Evolutionary conservation across 2,797 vertebrate species (phyloP).

Genomic region (Benthosema pterotum): DNA sequence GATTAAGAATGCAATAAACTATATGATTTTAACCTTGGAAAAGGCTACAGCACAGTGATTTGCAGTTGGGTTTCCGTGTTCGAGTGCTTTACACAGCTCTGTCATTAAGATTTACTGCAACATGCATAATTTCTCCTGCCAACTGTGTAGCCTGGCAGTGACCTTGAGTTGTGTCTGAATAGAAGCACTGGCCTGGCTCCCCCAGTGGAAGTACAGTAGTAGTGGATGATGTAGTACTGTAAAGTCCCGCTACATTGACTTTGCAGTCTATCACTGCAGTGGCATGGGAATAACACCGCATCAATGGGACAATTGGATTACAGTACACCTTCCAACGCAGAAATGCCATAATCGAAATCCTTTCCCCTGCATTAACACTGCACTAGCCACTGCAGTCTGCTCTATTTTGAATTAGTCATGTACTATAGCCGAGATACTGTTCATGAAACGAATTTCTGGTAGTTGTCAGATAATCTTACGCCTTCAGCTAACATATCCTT

Average conservation of each 20-base stretch:
- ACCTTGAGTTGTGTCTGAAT: slow-evolving; percentile 58
- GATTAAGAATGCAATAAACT: not conserved
- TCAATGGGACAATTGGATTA: not conserved
- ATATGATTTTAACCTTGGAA: slow-evolving; percentile 2
- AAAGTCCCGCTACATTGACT: slow-evolving; percentile 4
- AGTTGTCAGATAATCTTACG: no score
- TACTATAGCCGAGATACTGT: no score
- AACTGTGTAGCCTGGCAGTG: slow-evolving; percentile 41
- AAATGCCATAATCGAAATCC: not conserved
- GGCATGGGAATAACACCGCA: slow-evolving; percentile 10
- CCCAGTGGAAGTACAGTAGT: slow-evolving; percentile 25
- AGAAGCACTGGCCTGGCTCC: slow-evolving; percentile 17
- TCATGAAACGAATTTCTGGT: no score
- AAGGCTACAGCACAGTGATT: slow-evolving; percentile 44
- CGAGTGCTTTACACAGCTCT: slow-evolving; percentile 42
- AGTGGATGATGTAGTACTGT: slow-evolving; percentile 14
- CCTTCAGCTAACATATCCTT: not conserved
- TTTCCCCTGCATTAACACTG: slow-evolving; percentile 18
- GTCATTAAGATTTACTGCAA: slow-evolving; percentile 62
- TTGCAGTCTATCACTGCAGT: slow-evolving; percentile 13
- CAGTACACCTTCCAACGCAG: not conserved
- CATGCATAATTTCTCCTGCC: slow-evolving; percentile 54
- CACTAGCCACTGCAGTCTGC: slow-evolving; percentile 5
- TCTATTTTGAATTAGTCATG: slow-evolving; percentile 6
- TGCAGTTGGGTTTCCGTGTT: slow-evolving; percentile 31